Percentiles rank a stretch among this genome's conserved stretches.
Conservation (phyloP, 2,888 invertebrate species). For the Tryphoninae sp. region DNA sequence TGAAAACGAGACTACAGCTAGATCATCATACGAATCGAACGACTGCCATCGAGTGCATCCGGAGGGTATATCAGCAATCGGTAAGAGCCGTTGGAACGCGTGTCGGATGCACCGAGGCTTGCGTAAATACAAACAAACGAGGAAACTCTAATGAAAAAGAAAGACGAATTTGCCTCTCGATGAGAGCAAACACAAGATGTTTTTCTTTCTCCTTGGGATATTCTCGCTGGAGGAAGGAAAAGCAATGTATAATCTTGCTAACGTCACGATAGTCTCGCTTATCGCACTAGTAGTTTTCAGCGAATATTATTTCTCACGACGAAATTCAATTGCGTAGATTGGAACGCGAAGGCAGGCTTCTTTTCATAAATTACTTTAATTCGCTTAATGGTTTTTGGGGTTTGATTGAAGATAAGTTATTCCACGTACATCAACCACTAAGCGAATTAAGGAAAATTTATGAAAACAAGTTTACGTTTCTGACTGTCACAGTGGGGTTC, state of each 20-base stretch:
- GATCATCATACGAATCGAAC: conserved; percentile 87
- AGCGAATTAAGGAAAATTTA: not conserved
- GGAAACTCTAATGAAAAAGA: not conserved
- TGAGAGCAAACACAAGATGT: not conserved
- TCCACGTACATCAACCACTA: not conserved
- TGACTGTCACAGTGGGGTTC: too few species aligned
- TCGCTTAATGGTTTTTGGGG: too few species aligned
- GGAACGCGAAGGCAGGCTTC: too few species aligned
- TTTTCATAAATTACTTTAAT: too few species aligned
- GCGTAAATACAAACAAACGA: conserved; percentile 1
- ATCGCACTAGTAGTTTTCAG: not conserved
- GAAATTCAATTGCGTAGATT: conserved; percentile 7
- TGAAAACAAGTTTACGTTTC: not conserved
- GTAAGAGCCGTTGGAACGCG: conserved; percentile 81
- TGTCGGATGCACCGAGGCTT: conserved; percentile 58
- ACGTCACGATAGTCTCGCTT: not conserved
- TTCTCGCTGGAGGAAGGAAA: not conserved
- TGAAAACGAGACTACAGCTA: conserved; percentile 98
- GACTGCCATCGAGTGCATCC: conserved; percentile 90
- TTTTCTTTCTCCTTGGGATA: not conserved
- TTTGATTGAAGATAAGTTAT: not conserved
- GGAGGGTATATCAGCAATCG: conserved; percentile 90
- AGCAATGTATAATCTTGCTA: not conserved
- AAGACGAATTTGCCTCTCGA: not conserved
- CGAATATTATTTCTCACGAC: conserved; percentile 6